These are phyloP conservation scores for Eretmochelys imbricata DNA, from an alignment of 2,113 vertebrate genomes.

Conservation along the genomic window DNA sequence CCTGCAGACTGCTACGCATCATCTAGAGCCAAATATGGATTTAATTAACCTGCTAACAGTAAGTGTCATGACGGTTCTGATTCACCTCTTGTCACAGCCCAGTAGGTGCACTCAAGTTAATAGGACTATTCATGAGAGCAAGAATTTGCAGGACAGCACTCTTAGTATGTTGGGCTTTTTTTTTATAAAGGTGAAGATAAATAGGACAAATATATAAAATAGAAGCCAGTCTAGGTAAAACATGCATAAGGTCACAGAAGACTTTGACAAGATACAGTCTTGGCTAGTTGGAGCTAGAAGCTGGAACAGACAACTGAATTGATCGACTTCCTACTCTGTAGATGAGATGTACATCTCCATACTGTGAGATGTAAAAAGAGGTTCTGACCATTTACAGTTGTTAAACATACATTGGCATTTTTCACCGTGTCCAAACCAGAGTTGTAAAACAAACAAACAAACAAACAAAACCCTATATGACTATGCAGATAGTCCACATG, in stretches of 20 bases:
- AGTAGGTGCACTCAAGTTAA: not conserved
- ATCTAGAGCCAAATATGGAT: constrained; percentile 97
- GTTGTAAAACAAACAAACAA: not conserved
- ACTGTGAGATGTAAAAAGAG: not conserved
- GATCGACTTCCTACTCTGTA: not conserved
- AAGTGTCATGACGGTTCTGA: constrained; percentile 65
- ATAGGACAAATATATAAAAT: not conserved
- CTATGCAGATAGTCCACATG: not conserved
- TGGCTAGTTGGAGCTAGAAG: not conserved
- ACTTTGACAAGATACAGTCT: not conserved
- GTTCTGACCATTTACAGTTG: not conserved
- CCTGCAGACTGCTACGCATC: constrained; percentile 88
- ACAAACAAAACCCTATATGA: not conserved
- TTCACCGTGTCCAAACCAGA: not conserved
- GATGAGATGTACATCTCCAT: not conserved
- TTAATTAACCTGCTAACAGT: constrained; percentile 95
- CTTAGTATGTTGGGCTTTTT: not conserved
- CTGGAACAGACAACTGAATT: not conserved
- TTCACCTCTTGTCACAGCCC: not conserved
- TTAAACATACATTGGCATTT: not conserved
- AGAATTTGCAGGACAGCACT: not conserved
- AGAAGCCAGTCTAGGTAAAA: not conserved
- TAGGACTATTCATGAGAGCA: not conserved
- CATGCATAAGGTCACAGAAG: not conserved
- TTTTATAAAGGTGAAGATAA: not conserved